Conservation (phyloP, 2,113 vertebrate genomes). For the Rana temporaria region DNA sequence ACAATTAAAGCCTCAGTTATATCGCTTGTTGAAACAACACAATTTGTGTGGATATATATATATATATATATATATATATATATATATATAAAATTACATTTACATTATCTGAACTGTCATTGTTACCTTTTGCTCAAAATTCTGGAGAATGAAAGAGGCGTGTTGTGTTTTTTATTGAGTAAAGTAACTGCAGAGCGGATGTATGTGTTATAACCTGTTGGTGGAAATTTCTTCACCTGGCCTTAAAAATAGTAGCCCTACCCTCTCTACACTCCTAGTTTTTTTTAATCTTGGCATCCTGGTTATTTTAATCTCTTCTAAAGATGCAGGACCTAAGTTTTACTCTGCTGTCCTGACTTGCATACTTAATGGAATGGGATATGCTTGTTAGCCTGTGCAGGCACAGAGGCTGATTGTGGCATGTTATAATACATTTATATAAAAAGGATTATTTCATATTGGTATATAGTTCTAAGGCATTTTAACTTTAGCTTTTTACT, state of each 20-base stretch:
- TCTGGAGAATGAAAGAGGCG: background rate
- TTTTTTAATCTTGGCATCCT: slow-evolving; percentile 76
- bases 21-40: too few relatives aligned
- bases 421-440: slow-evolving; percentile 65
- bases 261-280: slow-evolving; percentile 73
- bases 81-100: too few relatives aligned
- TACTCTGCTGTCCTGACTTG: slow-evolving; percentile 74
- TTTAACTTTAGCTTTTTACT: background rate
- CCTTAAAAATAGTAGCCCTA: slow-evolving; percentile 73
- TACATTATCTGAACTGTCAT: background rate
- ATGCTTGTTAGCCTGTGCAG: slow-evolving; percentile 71
- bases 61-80: too few relatives aligned
- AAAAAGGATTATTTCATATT: background rate
- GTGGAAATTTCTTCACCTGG: slow-evolving; percentile 71
- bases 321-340: slow-evolving; percentile 75
- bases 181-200: background rate
- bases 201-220: slow-evolving; percentile 68
- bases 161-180: slow-evolving; percentile 6
- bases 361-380: slow-evolving; percentile 71
- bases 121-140: background rate
- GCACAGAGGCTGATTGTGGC: slow-evolving; percentile 67
- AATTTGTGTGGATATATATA: too few relatives aligned
- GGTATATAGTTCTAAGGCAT: background rate
- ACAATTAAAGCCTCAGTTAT: too few relatives aligned
- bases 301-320: slow-evolving; percentile 74